Percentiles rank a stretch among this genome's conserved stretches.
Conservation (phyloP, 1,140 invertebrate species). For the Akabosia matsudoensis region DNA sequence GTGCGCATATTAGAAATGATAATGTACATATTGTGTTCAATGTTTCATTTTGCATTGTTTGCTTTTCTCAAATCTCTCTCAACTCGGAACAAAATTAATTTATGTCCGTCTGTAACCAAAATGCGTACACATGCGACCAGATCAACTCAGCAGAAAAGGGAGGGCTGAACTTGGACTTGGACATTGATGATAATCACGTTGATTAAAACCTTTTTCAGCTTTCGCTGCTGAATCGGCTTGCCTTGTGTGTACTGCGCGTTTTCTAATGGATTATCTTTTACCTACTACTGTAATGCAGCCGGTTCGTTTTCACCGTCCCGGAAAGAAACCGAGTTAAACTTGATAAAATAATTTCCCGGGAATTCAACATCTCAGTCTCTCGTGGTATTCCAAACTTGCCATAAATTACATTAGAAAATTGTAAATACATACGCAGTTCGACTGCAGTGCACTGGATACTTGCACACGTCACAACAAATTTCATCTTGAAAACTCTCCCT, state of each 20-base stretch:
- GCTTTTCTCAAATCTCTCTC: not conserved
- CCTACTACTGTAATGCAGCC: not conserved
- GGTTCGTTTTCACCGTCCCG: not conserved
- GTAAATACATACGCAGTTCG: not conserved
- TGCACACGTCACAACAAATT: slow-evolving; percentile 15
- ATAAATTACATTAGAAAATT: not conserved
- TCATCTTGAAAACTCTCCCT: not conserved
- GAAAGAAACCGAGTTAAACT: not conserved
- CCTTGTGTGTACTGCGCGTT: not conserved
- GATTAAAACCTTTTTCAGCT: slow-evolving; percentile 23
- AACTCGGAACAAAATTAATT: not conserved
- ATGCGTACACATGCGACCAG: too few relatives aligned
- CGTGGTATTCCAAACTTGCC: not conserved
- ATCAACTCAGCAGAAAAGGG: too few relatives aligned
- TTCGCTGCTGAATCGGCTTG: not conserved
- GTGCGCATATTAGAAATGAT: too few relatives aligned
- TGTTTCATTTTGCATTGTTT: not conserved
- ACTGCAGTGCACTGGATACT: not conserved
- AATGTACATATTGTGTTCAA: not conserved
- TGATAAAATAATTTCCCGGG: slow-evolving; percentile 13
- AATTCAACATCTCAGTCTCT: slow-evolving; percentile 5
- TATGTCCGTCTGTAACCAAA: not conserved
- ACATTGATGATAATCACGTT: slow-evolving; percentile 3
- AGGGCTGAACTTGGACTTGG: not conserved
- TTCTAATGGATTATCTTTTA: not conserved